Percentiles rank a stretch among this genome's conserved stretches.
Evolutionary conservation across 2,888 invertebrate species (phyloP).

Genomic region (Hedychridium roseum): DNA sequence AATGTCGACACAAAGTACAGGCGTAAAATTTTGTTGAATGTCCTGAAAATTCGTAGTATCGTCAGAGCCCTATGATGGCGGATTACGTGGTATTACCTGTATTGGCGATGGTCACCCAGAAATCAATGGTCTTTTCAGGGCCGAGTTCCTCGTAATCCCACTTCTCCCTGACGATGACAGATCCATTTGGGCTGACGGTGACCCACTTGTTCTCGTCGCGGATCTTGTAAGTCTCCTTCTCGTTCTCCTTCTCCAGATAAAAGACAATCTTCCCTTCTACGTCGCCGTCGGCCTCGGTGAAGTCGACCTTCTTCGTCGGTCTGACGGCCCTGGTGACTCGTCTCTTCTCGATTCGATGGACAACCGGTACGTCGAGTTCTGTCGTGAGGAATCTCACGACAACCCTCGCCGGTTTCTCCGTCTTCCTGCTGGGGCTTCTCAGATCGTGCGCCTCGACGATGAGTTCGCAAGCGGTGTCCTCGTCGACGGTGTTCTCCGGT

Average conservation of each 20-base stretch:
- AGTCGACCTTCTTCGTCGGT: conserved; percentile 92
- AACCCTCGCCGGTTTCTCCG: conserved; percentile 77
- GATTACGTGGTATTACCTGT: conserved; percentile 76
- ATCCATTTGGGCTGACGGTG: conserved; percentile 89
- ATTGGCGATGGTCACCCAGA: conserved; percentile 94
- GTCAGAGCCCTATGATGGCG: no score
- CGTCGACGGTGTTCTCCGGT: conserved; percentile 70
- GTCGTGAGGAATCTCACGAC: conserved; percentile 73
- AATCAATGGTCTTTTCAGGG: conserved; percentile 93
- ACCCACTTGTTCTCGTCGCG: conserved; percentile 95
- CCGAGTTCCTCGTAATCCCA: conserved; percentile 96
- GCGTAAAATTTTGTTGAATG: background rate
- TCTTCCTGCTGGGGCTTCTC: conserved; percentile 76
- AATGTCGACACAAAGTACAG: no score
- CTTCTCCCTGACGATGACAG: conserved; percentile 93
- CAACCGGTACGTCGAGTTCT: conserved; percentile 29
- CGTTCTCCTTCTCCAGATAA: conserved; percentile 89
- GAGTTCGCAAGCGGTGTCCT: conserved; percentile 72
- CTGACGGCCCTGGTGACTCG: conserved; percentile 84
- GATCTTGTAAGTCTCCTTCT: conserved; percentile 91
- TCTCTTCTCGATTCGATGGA: conserved; percentile 63
- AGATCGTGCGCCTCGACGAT: conserved; percentile 86
- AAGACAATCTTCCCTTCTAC: conserved; percentile 88
- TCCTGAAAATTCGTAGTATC: background rate
- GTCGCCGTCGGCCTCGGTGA: conserved; percentile 90